Conservation (phyloP, 2,797 vertebrate genomes). For the Enteromius argenteus region DNA sequence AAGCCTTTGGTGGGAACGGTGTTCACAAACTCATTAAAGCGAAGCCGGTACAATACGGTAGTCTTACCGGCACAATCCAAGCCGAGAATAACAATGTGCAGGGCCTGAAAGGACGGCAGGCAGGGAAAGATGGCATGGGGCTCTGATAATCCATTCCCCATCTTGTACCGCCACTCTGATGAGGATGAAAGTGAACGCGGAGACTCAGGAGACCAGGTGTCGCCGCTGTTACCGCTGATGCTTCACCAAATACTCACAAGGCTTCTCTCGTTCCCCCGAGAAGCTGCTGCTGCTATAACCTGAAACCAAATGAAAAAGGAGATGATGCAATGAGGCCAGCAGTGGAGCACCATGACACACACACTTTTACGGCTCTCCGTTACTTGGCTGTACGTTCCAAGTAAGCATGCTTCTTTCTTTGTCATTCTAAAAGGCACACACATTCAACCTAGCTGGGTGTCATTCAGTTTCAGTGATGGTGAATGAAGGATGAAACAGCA, state of each 20-base stretch:
- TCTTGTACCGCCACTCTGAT: constrained; percentile 57
- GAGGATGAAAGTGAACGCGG: constrained; percentile 22
- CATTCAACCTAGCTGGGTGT: constrained; percentile 53
- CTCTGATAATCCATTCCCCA: constrained; percentile 77
- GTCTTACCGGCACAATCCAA: constrained; percentile 95
- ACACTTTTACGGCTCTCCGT: constrained; percentile 56
- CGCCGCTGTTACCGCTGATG: constrained; percentile 16
- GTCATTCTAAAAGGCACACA: constrained; percentile 57
- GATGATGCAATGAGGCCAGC: constrained; percentile 63
- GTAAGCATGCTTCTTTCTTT: constrained; percentile 44
- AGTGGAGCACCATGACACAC: constrained; percentile 58
- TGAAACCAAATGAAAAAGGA: constrained; percentile 66
- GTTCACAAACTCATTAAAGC: constrained; percentile 96
- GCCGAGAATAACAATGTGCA: constrained; percentile 94
- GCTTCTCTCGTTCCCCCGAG: constrained; percentile 59
- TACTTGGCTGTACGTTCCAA: constrained; percentile 54
- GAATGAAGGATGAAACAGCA: constrained; percentile 68
- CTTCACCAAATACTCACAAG: constrained; percentile 63
- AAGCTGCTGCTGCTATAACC: constrained; percentile 61
- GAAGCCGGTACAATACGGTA: constrained; percentile 91
- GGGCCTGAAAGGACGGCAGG: constrained; percentile 89
- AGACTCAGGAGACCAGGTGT: constrained; percentile 45
- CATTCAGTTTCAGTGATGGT: constrained; percentile 52
- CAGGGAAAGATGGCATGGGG: constrained; percentile 74
- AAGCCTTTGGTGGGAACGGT: constrained; percentile 95